These are phyloP conservation scores for Axis porcinus DNA, from an alignment of 2,113 vertebrate species.

Conservation along the genomic window DNA sequence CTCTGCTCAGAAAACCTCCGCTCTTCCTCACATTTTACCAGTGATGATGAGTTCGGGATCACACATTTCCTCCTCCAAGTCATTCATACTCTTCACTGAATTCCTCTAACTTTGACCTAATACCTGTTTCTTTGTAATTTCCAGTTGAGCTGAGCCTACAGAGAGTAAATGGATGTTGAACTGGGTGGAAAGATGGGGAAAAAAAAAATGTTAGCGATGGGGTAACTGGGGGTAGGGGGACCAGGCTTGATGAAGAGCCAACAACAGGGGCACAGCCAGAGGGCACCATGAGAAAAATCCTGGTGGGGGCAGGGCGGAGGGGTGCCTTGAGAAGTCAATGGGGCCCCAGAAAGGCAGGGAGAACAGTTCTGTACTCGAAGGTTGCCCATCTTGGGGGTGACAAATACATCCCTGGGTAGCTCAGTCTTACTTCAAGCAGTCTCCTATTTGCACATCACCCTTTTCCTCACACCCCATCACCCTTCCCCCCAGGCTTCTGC, in stretches of 20 bases:
- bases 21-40: not conserved
- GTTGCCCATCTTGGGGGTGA: not conserved
- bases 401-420: not conserved
- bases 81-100: not conserved
- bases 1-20: not conserved
- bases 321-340: not conserved
- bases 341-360: too few relatives aligned
- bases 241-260: not conserved
- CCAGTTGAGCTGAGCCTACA: not conserved
- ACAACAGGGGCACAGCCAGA: not conserved
- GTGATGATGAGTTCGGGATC: not conserved
- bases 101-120: not conserved
- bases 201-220: not conserved
- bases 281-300: not conserved
- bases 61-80: not conserved
- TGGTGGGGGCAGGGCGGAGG: rapidly evolving
- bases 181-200: not conserved
- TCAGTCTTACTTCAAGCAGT: not conserved
- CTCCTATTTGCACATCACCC: not conserved
- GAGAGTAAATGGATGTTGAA: not conserved
- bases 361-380: not conserved
- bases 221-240: not conserved
- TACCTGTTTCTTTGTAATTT: not conserved
- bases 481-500: not conserved
- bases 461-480: not conserved